Base-by-base conservation (phyloP, 2,888 invertebrate species). In the Cerastis leucographa region DNA sequence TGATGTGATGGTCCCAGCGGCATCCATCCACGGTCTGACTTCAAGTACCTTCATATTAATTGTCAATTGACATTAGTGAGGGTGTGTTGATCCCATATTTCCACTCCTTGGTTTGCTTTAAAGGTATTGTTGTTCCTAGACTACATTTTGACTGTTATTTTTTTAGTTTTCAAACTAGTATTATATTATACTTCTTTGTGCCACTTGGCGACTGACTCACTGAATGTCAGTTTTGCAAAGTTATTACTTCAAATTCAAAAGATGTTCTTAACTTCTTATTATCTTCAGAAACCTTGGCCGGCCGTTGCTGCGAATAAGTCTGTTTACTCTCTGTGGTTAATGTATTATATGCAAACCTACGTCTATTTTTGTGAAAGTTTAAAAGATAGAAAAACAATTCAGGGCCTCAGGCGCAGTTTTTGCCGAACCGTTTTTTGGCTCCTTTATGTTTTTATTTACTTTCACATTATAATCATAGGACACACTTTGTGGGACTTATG, bases 291-390 rank as follows among this genome's bases (percentile, higher is more conserved):
- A 46, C 25, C 14, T 44, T 71, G n/a, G 25, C n/a, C 22, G 25
- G 44, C 54, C 44, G 44, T 46, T 29, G 44, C n/a, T 54, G 12
- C 9, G 35, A 49, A 72, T 54, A 35, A 42, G 1, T 49, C 9
- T 56, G 22, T 56, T 62, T 64, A 54, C 25, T 51, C 22, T 54
- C 14, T 80, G 35, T 22, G 42, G 29, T 70, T 78, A 29, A 46
- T 67, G 62, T 67, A 49, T 72, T 74, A 66, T 82, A 80, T 69
- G 76, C 22, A 64, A 64, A 42, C 42, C n/a, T 25, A 64, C 42
- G 42, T 82, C 54, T 83, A 81, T 80, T 82, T 79, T 82, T 82
- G 85, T 88, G 87, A 88, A 88, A 87, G 88, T 87, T 80, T 29
- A 56, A 54, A n/a, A 44, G 25, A 64, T 68, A 84, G 61, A 78